A percentile compares a stretch with the other conserved stretches of the same genome.
phyloP scores from a whole-genome alignment of 2,113 vertebrate species.

The Phoenicopterus ruber region DNA sequence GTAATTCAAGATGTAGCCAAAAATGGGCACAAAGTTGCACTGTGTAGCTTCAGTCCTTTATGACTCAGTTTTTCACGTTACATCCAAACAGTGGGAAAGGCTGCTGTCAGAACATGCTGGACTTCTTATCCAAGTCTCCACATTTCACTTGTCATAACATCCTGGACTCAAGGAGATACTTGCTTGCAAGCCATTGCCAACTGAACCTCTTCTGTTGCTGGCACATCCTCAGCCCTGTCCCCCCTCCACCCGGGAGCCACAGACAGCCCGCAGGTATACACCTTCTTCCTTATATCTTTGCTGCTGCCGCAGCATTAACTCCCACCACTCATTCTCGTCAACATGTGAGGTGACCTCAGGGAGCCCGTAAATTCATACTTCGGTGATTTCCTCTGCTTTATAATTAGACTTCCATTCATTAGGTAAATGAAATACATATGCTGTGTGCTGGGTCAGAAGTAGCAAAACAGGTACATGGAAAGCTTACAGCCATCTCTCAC shows the following conservation, averaged over 20 bases:
- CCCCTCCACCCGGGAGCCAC: background rate
- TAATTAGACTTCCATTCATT: background rate
- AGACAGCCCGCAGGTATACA: background rate
- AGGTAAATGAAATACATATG: background rate
- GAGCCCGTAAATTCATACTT: background rate
- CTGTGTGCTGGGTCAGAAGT: background rate
- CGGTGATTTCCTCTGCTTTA: background rate
- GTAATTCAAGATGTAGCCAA: conserved; percentile 30
- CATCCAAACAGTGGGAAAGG: background rate
- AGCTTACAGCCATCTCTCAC: background rate
- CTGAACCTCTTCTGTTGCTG: background rate
- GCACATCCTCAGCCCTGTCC: background rate
- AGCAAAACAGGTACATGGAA: background rate
- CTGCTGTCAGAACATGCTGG: background rate
- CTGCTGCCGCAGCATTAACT: background rate
- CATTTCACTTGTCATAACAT: conserved; percentile 4
- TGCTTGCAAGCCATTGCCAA: background rate
- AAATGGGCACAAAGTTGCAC: conserved; percentile 34
- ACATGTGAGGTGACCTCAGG: background rate
- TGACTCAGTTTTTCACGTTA: conserved; percentile 27
- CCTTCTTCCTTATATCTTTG: background rate
- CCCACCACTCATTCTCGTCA: background rate
- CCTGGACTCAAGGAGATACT: background rate
- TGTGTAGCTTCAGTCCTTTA: background rate
- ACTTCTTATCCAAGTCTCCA: background rate